Base-by-base conservation (phyloP, 2,888 invertebrate species). In the Ethmia dodecea region DNA sequence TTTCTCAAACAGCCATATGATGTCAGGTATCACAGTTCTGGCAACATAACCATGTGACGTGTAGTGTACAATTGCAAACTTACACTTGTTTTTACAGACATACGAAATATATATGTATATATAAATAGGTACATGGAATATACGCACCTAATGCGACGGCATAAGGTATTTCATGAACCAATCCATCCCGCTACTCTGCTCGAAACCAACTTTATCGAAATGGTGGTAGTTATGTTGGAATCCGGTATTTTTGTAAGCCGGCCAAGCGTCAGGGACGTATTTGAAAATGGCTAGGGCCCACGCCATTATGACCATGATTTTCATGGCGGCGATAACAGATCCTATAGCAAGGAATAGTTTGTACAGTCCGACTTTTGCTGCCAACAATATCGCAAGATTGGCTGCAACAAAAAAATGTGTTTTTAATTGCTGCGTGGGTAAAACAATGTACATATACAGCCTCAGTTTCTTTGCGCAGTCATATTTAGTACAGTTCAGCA, bases 341-440 rank as follows among this genome's bases (percentile, higher is more conserved):
- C 60, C 74, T 41, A 81, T 76, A 35, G 66, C 80, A 43, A 80
- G 40, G 35, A 71, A 46, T 34, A 83, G 64, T 62, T 83, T 84
- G 60, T 58, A 61, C 13, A 84, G 62, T 22, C 81, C 84, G 39
- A 75, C 60, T 66, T 78, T 79, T 20, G 69, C 73, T 32, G 75
- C 78, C 38, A 76, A 42, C 37, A 77, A 32, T 38, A 80, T 71
- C 41, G 66, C 70, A 38, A 83, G 61, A 47, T 83, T 65, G 56
- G 72, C 84, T 84, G 84, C 37, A 83, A 83, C 75, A 80, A 69
- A 78, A 53, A 55, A 64, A 63, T 16, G n/a, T n/a, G n/a, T n/a
- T n/a, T n/a, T n/a, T n/a, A n/a, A n/a, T n/a, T n/a, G n/a, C n/a
- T n/a, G n/a, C n/a, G n/a, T n/a, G n/a, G n/a, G n/a, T n/a, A n/a